These are phyloP conservation scores for Lepisosteus osseus DNA, from an alignment of 2,113 vertebrate species.

Conservation along the genomic window DNA sequence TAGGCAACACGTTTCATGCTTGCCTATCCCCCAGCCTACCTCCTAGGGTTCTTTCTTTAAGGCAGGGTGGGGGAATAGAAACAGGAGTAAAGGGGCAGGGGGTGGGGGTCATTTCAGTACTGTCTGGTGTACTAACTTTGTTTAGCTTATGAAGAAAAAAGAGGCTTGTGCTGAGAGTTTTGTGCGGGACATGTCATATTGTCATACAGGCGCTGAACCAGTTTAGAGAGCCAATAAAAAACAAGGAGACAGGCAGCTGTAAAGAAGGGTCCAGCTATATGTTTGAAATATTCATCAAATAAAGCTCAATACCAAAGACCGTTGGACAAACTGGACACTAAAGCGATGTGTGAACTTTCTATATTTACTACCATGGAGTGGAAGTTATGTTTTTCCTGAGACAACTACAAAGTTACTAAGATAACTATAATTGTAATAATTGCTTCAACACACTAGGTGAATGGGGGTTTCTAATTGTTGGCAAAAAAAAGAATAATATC, in stretches of 20 bases:
- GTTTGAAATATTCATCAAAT: background rate
- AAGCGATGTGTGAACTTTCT: no score
- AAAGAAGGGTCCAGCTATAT: background rate
- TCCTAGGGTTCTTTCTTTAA: constrained; percentile 1
- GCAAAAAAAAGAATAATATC: no score
- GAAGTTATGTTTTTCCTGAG: no score
- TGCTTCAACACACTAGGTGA: no score
- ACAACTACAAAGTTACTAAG: no score
- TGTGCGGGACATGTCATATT: background rate
- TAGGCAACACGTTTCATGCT: background rate
- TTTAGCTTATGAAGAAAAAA: background rate
- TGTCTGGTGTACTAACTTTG: background rate
- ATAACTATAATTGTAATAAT: no score
- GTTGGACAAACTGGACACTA: background rate
- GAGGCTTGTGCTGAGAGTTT: background rate
- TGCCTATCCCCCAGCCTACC: background rate
- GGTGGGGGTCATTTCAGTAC: background rate
- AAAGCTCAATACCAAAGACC: background rate
- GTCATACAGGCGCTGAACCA: background rate
- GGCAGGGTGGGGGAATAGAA: background rate
- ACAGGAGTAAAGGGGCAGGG: background rate
- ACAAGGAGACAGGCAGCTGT: background rate
- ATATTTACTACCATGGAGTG: no score
- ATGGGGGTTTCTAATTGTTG: no score
- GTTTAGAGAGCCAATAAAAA: background rate